Base-by-base conservation (phyloP, 92 coral and sea anemone species). In the Zoanthus sansibaricus region DNA sequence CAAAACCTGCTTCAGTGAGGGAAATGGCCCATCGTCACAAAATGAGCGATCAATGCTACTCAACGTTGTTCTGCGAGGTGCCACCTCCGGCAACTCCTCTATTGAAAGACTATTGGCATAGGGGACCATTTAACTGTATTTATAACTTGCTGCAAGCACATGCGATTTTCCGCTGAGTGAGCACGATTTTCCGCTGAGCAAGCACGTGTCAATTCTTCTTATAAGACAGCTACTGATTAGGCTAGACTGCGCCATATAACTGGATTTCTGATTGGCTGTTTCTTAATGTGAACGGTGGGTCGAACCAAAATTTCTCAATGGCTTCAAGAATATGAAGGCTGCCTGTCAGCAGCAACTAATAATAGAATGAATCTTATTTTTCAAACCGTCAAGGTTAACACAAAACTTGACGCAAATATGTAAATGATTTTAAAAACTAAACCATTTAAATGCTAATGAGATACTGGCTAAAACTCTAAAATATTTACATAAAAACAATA, bases 1-100 rank as follows among this genome's bases (percentile, higher is more conserved):
- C 47, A 71, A 72, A 83, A 71, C 79, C 87, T 83, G 87, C 87
- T 72, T 44, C 82, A 84, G 88, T 84, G 79, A 73, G 89, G 84
- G 61, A 86, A 86, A 86, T 7, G 89, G 84, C 68, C 77, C 84
- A 20, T 86, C 83, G 77, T 47, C 89, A 46, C 89, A 76, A 86
- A 86, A 86, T 86, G 76, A 86, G 76, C 77, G 89, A 76, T 64
- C 84, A 66, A 59, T 86, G 84, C 84, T 74, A 37, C 42, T 37
- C 42, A 37, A 37, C 2, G 1, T 37, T 37, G 42, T 37, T 37
- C 42, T 37, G 42, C 42, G 42, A 37, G 42, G 42, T 85, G 71
- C 82, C 88, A 73, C 80, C 83, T 75, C 55, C 69, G 67, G 77
- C 89, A 76, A 86, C 30, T 86, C 89, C 33, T 86, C 42, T 37